Evolutionary conservation across 2,113 vertebrate genomes (phyloP).

Genomic region (Capreolus pygargus): DNA sequence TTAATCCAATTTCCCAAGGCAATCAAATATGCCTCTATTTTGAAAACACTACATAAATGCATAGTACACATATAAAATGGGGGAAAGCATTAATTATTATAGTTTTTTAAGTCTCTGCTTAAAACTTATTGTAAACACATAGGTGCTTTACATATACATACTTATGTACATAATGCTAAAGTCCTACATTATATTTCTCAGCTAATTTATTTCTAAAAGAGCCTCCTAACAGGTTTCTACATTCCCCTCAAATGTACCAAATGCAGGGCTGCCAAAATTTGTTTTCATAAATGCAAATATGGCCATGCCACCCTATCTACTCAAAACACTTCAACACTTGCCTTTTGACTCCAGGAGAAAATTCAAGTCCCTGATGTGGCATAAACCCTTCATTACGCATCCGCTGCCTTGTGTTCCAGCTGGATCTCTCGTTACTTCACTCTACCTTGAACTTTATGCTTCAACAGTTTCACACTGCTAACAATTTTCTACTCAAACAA

Average conservation of each 20-base stretch:
- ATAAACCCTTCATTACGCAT: background rate
- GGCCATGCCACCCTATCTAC: background rate
- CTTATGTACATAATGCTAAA: background rate
- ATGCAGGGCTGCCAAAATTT: background rate
- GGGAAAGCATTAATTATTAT: background rate
- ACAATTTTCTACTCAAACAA: background rate
- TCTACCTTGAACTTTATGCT: background rate
- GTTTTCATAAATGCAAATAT: background rate
- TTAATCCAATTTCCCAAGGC: background rate
- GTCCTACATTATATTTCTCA: background rate
- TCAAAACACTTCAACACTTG: background rate
- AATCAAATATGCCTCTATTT: background rate
- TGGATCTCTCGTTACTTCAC: background rate
- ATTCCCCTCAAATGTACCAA: background rate
- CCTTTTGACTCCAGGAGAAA: constrained; percentile 6
- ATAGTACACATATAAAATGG: background rate
- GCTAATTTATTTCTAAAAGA: background rate
- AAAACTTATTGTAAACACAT: background rate
- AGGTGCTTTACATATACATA: background rate
- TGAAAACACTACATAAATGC: background rate
- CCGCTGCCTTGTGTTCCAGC: background rate
- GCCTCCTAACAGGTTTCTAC: background rate
- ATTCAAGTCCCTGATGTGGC: background rate
- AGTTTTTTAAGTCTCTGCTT: background rate
- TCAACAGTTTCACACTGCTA: background rate